phyloP scores from a whole-genome alignment of 2,888 invertebrate species.

The Agrochola circellaris region DNA sequence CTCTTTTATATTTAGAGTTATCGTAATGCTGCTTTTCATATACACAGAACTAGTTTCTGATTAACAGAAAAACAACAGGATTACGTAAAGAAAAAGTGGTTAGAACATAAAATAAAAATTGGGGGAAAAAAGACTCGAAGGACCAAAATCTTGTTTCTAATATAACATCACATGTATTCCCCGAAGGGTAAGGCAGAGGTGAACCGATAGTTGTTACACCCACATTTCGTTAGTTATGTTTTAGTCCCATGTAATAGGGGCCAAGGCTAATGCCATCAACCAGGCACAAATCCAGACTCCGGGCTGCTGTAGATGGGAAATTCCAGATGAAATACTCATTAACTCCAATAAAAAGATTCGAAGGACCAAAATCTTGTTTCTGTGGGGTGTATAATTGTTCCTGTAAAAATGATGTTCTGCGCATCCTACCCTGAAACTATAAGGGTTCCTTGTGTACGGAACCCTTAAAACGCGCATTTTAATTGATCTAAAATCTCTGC shows the following conservation, averaged over 20 bases:
- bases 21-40: slow-evolving; percentile 1
- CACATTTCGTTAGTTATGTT: background rate
- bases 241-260: background rate
- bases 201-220: no score
- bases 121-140: background rate
- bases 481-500: slow-evolving; percentile 27
- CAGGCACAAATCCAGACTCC: background rate
- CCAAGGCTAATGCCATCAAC: background rate
- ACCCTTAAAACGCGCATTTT: slow-evolving; percentile 17
- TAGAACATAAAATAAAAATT: background rate
- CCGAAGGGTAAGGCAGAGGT: no score
- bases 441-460: no score
- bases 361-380: background rate
- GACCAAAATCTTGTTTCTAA: background rate
- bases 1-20: slow-evolving; percentile 6
- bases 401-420: background rate
- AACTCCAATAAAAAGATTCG: no score
- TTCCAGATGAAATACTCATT: background rate
- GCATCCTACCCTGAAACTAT: no score
- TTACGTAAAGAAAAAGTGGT: background rate
- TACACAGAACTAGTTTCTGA: background rate
- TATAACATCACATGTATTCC: background rate
- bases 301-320: background rate
- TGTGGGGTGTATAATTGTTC: background rate
- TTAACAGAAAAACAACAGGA: slow-evolving; percentile 1